Percentiles rank a stretch among this genome's conserved stretches.
These are phyloP conservation scores for Eutolmus rufibarbis DNA, from an alignment of 2,888 invertebrate species.

Conservation along the genomic window DNA sequence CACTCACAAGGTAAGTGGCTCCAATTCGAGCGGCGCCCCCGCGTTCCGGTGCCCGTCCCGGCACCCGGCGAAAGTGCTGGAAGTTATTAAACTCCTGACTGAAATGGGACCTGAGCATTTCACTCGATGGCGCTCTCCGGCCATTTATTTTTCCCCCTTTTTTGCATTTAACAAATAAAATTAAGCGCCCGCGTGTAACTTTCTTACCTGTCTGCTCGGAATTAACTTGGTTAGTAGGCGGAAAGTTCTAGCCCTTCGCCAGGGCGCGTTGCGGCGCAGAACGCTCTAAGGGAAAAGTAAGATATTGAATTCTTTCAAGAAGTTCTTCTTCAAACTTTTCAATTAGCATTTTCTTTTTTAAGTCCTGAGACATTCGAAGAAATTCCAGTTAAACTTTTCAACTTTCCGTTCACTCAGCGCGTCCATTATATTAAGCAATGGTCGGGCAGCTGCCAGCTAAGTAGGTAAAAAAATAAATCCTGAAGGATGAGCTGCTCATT, in stretches of 20 bases:
- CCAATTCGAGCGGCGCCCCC: background rate
- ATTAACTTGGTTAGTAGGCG: background rate
- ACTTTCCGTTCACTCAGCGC: conserved; percentile 16
- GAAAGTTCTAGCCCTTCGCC: background rate
- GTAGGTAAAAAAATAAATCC: background rate
- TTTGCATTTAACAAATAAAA: background rate
- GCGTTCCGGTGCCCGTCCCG: background rate
- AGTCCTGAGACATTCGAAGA: conserved; percentile 24
- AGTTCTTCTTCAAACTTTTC: conserved; percentile 31
- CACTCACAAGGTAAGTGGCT: conserved; percentile 77
- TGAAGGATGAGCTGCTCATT: background rate
- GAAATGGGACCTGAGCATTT: background rate
- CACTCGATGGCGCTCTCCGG: background rate
- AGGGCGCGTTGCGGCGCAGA: background rate
- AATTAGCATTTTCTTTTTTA: conserved; percentile 35
- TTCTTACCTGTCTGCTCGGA: background rate
- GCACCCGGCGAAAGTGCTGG: background rate
- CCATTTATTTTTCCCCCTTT: background rate
- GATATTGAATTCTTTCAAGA: conserved; percentile 9
- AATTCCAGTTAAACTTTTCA: conserved; percentile 30
- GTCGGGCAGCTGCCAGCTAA: background rate
- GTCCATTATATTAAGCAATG: conserved; percentile 11
- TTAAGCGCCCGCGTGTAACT: background rate
- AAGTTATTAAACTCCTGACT: background rate
- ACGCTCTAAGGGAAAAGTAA: background rate